Evolutionary conservation across 2,113 vertebrate species (phyloP), one percentile per base, ranked within the genome.

Genomic region (Oxygymnocypris stewartii): DNA sequence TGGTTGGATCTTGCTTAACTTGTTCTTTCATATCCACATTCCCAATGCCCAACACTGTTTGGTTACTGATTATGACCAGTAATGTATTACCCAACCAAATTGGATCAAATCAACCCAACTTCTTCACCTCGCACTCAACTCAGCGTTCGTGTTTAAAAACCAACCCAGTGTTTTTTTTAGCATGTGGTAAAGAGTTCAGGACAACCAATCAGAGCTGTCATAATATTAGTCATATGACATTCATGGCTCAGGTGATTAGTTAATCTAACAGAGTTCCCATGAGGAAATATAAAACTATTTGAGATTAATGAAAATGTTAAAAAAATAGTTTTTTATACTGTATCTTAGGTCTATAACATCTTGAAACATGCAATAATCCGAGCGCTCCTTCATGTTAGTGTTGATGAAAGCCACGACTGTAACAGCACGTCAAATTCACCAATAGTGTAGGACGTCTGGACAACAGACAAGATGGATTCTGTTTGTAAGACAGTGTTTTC

Each of bases 401-500:
- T 75, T 40, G 65, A 75, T 47, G 16, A 79, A 57, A 51, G 51
- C 40, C n/a, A 13, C 16, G 4, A 84, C 77, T 44, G 49, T 71
- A 89, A 31, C 76, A 86, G 6, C 23, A 47, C 44, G 25, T 85
- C 79, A 74, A 61, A 61, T 73, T 75, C 63, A 73, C 78, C 76
- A 81, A 81, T 67, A 71, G 77, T 44, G 63, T 23, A 73, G 37
- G 69, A 85, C 13, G 59, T 84, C 35, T 78, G 82, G 81, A 87
- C 77, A 82, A 78, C 65, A 87, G 35, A 81, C 20, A 44, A 79
- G 77, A 84, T n/a, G 57, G 63, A 76, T 47, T 31, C 75, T 61
- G 37, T 49, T 42, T 79, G 63, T 65, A 37, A 85, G 81, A 76
- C 25, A 35, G 40, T 59, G 31, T 82, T 88, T 76, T 84, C 20